Percentiles rank a stretch among this genome's conserved stretches.
These are phyloP conservation scores for Heliothis virescens DNA, from an alignment of 1,140 invertebrate species.

Conservation along the genomic window DNA sequence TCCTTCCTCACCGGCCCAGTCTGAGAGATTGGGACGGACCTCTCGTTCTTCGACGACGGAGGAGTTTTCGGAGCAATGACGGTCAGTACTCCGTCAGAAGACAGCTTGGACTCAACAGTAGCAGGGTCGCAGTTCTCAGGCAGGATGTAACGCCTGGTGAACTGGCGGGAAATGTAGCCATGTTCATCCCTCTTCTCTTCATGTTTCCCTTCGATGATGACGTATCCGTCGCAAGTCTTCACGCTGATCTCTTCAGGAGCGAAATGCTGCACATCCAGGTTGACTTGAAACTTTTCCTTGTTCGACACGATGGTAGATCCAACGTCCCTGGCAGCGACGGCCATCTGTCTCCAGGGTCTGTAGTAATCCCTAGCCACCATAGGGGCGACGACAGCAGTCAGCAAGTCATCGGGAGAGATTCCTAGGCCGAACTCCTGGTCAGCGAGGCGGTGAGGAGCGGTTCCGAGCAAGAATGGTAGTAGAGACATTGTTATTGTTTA, in stretches of 20 bases:
- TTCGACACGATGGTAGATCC: constrained; percentile 90
- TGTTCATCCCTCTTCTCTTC: constrained; percentile 92
- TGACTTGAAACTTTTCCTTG: constrained; percentile 88
- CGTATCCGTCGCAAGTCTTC: constrained; percentile 90
- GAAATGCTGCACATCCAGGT: constrained; percentile 94
- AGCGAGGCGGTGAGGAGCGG: constrained; percentile 87
- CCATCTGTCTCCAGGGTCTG: constrained; percentile 89
- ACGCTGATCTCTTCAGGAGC: constrained; percentile 93
- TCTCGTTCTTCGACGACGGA: constrained; percentile 85
- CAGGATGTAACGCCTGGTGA: constrained; percentile 89
- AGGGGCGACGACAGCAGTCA: constrained; percentile 86
- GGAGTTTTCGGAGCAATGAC: constrained; percentile 88
- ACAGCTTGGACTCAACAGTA: constrained; percentile 89
- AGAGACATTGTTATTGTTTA: constrained; percentile 67
- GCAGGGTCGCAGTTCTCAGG: constrained; percentile 90
- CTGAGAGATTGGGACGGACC: constrained; percentile 88
- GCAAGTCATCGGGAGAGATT: constrained; percentile 90
- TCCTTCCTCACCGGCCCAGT: constrained; percentile 87
- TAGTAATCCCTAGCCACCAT: constrained; percentile 86
- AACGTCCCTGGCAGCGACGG: constrained; percentile 88
- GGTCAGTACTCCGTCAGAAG: constrained; percentile 91
- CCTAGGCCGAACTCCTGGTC: constrained; percentile 92
- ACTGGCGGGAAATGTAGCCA: constrained; percentile 91
- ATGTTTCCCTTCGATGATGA: constrained; percentile 91
- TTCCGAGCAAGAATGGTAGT: constrained; percentile 80